Percentiles rank a stretch among this genome's conserved stretches.
Conservation (phyloP, 2,797 vertebrate genomes). For the Chelmon rostratus region DNA sequence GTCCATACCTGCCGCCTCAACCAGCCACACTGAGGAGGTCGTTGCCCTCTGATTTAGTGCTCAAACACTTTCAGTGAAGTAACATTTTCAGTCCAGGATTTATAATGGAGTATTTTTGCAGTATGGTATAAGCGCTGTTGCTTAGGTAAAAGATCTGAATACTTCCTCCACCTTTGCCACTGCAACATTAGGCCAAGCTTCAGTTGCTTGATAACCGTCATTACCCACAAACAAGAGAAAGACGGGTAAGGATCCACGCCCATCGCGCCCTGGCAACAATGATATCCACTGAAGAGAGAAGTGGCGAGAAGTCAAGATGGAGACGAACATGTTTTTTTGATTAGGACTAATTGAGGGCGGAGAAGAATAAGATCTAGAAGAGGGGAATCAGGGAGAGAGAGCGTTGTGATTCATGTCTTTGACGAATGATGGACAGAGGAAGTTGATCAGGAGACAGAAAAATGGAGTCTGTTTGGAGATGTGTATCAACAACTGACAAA, state of each 20-base stretch:
- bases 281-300: background rate
- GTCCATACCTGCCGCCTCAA: too few relatives aligned
- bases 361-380: background rate
- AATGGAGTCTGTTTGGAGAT: conserved; percentile 7
- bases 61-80: background rate
- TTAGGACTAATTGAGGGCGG: background rate
- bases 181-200: background rate
- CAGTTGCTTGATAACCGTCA: background rate
- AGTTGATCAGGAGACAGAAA: background rate
- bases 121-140: background rate
- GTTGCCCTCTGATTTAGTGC: too few relatives aligned
- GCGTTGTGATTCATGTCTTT: background rate
- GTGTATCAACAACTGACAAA: conserved; percentile 11
- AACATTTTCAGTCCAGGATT: too few relatives aligned
- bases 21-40: too few relatives aligned
- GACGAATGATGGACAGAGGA: background rate
- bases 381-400: background rate
- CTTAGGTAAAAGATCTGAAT: too few relatives aligned
- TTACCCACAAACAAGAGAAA: background rate
- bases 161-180: too few relatives aligned
- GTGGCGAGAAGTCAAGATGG: background rate
- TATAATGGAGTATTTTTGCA: too few relatives aligned
- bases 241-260: background rate
- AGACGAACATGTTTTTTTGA: too few relatives aligned
- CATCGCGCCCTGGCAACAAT: background rate